Conservation (phyloP, 53 echinoderm and acorn worm species). For the Crossaster papposus region DNA sequence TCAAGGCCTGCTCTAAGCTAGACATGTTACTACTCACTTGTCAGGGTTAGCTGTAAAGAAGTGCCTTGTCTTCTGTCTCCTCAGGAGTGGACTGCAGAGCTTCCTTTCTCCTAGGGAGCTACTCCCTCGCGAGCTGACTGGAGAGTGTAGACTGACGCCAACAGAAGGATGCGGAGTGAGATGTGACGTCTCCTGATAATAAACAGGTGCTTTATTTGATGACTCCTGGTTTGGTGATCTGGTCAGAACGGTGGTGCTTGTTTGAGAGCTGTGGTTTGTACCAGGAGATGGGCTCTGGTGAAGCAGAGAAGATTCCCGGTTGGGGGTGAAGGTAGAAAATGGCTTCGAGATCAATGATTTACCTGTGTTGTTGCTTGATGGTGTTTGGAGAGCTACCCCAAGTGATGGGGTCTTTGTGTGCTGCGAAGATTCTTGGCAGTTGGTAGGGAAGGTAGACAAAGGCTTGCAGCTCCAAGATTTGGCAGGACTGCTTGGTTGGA, state of each 20-base stretch:
- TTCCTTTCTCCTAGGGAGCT: background rate
- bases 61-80: constrained; percentile 31
- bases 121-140: constrained; percentile 11
- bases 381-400: background rate
- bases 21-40: constrained; percentile 16
- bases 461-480: too few species aligned
- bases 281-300: background rate
- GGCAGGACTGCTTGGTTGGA: background rate
- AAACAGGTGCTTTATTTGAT: background rate
- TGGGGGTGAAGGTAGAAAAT: background rate
- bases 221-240: background rate
- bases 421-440: too few species aligned
- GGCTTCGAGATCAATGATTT: background rate
- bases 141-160: background rate
- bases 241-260: background rate
- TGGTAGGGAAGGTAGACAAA: too few species aligned
- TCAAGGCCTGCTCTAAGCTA: background rate
- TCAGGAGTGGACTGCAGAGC: constrained; percentile 51
- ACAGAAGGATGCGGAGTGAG: background rate
- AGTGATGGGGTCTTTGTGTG: background rate
- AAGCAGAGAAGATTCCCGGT: background rate
- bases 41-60: constrained; percentile 29
- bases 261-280: background rate
- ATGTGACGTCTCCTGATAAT: background rate
- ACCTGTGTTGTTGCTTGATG: background rate